Evolutionary conservation across 2,797 vertebrate genomes (phyloP).

Genomic region (Netta rufina): DNA sequence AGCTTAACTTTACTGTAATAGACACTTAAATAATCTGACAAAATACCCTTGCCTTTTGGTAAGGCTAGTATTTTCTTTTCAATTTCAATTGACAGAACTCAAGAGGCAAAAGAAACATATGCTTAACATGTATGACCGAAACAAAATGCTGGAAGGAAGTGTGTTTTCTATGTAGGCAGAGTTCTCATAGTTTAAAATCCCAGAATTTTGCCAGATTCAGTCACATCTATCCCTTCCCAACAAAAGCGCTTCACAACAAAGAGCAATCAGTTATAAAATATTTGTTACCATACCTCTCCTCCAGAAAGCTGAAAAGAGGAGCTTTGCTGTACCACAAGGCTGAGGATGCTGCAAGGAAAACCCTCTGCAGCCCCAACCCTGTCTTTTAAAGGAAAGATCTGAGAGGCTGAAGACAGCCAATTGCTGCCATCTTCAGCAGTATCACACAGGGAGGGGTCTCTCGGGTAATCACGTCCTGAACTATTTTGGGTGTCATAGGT

Average conservation of each 20-base stretch:
- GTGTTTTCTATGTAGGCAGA: not conserved
- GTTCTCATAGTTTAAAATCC: not conserved
- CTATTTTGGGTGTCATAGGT: not conserved
- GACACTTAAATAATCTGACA: not conserved
- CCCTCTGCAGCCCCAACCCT: accelerated
- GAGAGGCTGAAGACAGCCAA: not conserved
- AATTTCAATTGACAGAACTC: not conserved
- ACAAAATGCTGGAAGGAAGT: not conserved
- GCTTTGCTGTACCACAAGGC: not conserved
- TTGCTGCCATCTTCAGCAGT: not conserved
- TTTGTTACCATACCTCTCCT: conserved; percentile 19
- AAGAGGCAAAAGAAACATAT: not conserved
- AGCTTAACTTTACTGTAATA: not conserved
- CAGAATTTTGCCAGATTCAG: not conserved
- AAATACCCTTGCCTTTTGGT: not conserved
- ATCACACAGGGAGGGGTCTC: not conserved
- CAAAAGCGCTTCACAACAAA: not conserved
- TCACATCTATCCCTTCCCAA: not conserved
- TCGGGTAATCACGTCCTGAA: not conserved
- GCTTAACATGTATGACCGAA: not conserved
- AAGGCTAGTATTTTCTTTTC: not conserved
- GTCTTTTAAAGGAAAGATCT: conserved; percentile 13
- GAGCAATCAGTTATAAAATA: not conserved
- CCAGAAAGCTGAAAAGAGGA: not conserved
- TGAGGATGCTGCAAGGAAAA: not conserved